Evolutionary conservation across 1,140 invertebrate genomes (phyloP).

Genomic region (Caenorhabditis inopinata): DNA sequence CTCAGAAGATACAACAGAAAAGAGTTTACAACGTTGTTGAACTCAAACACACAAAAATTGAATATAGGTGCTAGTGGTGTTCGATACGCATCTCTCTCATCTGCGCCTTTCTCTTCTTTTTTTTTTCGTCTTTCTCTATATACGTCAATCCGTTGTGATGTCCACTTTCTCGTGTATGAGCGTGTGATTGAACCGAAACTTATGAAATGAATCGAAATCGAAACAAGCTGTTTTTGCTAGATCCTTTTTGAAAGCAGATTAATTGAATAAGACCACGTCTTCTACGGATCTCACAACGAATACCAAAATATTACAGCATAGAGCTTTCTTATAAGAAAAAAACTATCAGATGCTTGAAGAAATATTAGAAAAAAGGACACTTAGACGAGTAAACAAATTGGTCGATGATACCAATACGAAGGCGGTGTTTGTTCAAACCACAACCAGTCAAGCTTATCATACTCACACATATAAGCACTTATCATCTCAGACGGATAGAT

Average conservation of each 20-base stretch:
- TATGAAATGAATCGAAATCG: neutral
- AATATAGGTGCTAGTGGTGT: slow-evolving; percentile 7
- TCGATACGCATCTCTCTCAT: slow-evolving; percentile 7
- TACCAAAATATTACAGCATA: no score
- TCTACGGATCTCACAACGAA: no score
- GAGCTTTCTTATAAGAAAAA: no score
- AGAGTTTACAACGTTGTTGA: no score
- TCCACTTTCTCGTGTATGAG: neutral
- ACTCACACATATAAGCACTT: neutral
- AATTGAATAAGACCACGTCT: neutral
- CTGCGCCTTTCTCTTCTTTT: neutral
- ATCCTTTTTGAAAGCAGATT: neutral
- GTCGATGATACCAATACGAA: neutral
- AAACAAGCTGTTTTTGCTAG: neutral
- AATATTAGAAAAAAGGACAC: neutral
- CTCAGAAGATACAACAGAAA: no score
- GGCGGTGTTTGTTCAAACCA: neutral
- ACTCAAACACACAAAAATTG: neutral
- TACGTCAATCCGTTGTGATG: neutral
- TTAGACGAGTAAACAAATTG: neutral
- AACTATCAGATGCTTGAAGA: no score
- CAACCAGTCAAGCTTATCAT: slow-evolving; percentile 2
- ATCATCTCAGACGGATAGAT: neutral
- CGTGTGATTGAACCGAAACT: neutral
- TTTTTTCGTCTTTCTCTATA: neutral